Evolutionary conservation across 2,888 invertebrate species (phyloP).

Genomic region (Acleris literana): DNA sequence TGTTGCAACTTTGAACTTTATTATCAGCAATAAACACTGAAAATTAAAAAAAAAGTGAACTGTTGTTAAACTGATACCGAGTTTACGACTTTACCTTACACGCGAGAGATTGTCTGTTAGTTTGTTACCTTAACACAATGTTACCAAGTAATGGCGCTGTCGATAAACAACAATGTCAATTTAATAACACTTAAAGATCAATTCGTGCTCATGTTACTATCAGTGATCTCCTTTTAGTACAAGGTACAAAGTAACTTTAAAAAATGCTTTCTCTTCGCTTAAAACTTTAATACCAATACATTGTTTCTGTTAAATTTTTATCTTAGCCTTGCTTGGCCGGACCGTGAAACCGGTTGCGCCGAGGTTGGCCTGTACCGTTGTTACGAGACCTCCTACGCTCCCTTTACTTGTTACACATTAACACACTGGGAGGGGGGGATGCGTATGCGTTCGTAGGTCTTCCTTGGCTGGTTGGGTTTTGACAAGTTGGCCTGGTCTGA

Average conservation of each 20-base stretch:
- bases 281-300: slow-evolving; percentile 23
- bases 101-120: not conserved
- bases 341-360: slow-evolving; percentile 70
- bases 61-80: not conserved
- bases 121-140: not conserved
- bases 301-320: slow-evolving; percentile 47
- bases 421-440: slow-evolving; percentile 3
- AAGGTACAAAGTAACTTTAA: slow-evolving; percentile 2
- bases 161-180: slow-evolving; percentile 22
- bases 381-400: slow-evolving; percentile 23
- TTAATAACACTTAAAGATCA: slow-evolving; percentile 19
- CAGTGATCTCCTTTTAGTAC: slow-evolving; percentile 11
- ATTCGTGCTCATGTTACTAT: slow-evolving; percentile 18
- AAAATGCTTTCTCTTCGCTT: slow-evolving; percentile 29
- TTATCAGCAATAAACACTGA: no score
- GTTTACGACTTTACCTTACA: not conserved
- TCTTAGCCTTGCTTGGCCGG: slow-evolving; percentile 60
- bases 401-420: slow-evolving; percentile 7
- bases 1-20: no score
- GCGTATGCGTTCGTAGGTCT: slow-evolving; percentile 37
- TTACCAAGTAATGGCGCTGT: not conserved
- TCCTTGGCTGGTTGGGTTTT: slow-evolving; percentile 42
- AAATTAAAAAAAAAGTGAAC: not conserved
- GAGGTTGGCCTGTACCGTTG: slow-evolving; percentile 56
- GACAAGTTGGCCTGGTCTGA: slow-evolving; percentile 37